Base-by-base conservation (phyloP, 2,888 invertebrate genomes). In the Rhingia rostrata region DNA sequence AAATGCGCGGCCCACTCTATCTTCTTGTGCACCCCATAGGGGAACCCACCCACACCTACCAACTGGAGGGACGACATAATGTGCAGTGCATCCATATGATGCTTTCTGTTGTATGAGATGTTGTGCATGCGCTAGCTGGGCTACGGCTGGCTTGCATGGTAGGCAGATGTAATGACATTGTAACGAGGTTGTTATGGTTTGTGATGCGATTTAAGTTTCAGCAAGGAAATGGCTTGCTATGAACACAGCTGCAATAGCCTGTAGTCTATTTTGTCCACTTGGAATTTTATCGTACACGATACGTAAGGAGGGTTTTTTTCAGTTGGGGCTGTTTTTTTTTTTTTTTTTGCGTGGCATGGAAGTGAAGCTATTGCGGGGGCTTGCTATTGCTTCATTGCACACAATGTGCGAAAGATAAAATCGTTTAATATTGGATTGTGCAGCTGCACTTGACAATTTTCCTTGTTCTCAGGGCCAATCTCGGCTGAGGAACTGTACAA, bases 131-230 rank as follows among this genome's bases (percentile, higher is more conserved):
- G 53, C 32, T 53, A 33, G 4, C 33, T 37, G 5, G 37, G 53
- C 67, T 73, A 72, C 45, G 63, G 63, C 77, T 61, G 37, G 72
- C 58, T 73, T 56, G 69, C 43, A 74, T 84, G 80, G 81, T 72
- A 85, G 85, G 85, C 85, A 85, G 85, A 85, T 84, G 81, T 85
- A 85, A 85, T 85, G 85, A 85, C 85, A 85, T 85, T 85, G 85
- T 85, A 85, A 85, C 85, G 81, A 85, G 85, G 75, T 85, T 85
- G 85, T 85, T 81, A 85, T 81, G 85, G 81, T 80, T 81, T 86
- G 84, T 70, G 84, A 79, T 79, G 66, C 84, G 84, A 84, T 84
- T 80, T 80, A 67, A 78, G 82, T 63, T 56, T 35, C 22, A 32
- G 63, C 45, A 39, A 51, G 61, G 53, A 73, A 79, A 84, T 63